Evolutionary conservation across 2,113 vertebrate genomes (phyloP).

Genomic region (Nansenia antarctica): DNA sequence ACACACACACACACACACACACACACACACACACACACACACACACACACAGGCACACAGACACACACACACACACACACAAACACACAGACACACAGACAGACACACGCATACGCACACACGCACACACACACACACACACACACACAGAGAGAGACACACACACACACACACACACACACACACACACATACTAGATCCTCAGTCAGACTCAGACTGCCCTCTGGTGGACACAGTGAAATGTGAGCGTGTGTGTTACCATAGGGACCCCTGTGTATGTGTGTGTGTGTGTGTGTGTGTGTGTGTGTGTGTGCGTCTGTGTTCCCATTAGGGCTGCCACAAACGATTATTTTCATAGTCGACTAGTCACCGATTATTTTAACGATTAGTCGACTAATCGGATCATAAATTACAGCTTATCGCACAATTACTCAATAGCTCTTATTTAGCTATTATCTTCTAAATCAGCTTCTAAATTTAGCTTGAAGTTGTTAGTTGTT

Average conservation of each 20-base stretch:
- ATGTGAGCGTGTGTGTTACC: not conserved
- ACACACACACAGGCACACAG: not conserved
- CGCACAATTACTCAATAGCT: no score
- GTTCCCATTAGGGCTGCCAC: no score
- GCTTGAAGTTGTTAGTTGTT: no score
- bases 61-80: conserved; percentile 6
- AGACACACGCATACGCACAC: not conserved
- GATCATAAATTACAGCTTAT: no score
- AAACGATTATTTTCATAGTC: no score
- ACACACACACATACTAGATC: not conserved
- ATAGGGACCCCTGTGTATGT: not conserved
- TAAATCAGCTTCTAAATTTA: no score
- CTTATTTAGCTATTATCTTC: no score
- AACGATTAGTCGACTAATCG: no score
- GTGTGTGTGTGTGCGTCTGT: no score
- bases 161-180: conserved; percentile 2
- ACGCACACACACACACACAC: conserved; percentile 2
- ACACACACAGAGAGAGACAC: not conserved
- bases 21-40: not conserved
- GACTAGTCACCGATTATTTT: no score
- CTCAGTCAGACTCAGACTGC: conserved; percentile 20
- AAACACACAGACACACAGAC: conserved; percentile 9
- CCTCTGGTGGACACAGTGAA: conserved; percentile 53
- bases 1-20: not conserved
- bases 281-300: conserved; percentile 10